These are phyloP conservation scores for Schlechtendalia chinensis DNA, from an alignment of 1,140 invertebrate genomes.

Conservation along the genomic window DNA sequence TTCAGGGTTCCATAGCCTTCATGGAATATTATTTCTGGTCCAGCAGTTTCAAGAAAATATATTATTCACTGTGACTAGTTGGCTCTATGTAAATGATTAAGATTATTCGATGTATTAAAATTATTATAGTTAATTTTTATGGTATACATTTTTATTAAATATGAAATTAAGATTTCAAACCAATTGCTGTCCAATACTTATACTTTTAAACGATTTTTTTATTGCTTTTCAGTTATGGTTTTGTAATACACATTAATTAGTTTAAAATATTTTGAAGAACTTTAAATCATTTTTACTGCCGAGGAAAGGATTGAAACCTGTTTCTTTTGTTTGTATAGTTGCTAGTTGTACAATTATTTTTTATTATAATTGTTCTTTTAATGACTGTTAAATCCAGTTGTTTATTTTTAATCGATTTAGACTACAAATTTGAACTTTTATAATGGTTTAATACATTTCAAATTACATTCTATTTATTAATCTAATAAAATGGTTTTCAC, in stretches of 20 bases:
- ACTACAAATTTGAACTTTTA: too few species aligned
- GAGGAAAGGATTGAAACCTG: slow-evolving; percentile 24
- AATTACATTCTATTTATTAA: too few species aligned
- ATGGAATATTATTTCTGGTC: slow-evolving; percentile 50
- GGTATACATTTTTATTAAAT: too few species aligned
- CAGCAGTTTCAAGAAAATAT: slow-evolving; percentile 48
- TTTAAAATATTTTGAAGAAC: slow-evolving; percentile 20
- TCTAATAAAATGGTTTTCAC: too few species aligned
- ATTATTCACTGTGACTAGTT: slow-evolving; percentile 18
- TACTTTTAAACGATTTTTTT: neutral
- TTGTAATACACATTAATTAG: slow-evolving; percentile 9
- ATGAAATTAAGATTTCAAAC: neutral
- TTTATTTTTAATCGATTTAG: slow-evolving; percentile 5
- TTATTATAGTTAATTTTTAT: neutral
- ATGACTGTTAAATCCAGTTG: slow-evolving; percentile 21
- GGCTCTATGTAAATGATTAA: neutral
- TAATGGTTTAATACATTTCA: too few species aligned
- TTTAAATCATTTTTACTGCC: neutral
- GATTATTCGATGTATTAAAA: neutral
- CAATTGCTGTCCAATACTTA: too few species aligned
- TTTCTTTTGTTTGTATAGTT: slow-evolving; percentile 34
- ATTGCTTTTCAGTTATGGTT: neutral
- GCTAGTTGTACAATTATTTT: slow-evolving; percentile 36
- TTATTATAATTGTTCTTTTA: slow-evolving; percentile 30
- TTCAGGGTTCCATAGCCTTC: slow-evolving; percentile 41